Base-by-base conservation (phyloP, 2,888 invertebrate genomes). In the Agrotis clavis region DNA sequence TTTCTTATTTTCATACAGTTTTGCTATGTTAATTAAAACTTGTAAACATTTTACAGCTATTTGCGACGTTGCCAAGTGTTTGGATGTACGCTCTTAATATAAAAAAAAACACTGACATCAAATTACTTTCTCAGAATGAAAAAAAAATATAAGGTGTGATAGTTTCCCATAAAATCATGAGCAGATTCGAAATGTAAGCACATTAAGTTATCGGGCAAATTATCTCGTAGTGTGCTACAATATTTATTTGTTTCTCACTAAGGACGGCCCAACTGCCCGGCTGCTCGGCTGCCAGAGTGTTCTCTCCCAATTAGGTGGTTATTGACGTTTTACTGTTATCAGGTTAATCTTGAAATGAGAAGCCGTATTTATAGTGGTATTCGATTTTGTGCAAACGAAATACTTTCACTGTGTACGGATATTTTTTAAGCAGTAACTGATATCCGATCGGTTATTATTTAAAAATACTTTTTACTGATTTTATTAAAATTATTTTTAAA, bases 301-400 rank as follows among this genome's bases (percentile, higher is more conserved):
- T 94, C 94, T 93, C 93, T 94, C 92, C 96, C 96, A 96, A 96
- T 96, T 96, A 96, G 96, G 95, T 96, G 95, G 94, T 95, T 96
- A 96, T 96, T 94, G 96, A 96, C 96, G 94, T 94, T 96, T 96
- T 95, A 96, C 94, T 94, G 93, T 94, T 96, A 96, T 96, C 96
- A 86, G 87, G 87, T 88, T 90, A 92, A 96, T 96, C 96, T 96
- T 90, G 89, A 87, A 90, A 88, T 88, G 88, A 88, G 88, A 89
- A 86, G 86, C 92, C 91, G 90, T 91, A 94, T 95, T 92, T 90
- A 91, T 95, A 95, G 95, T 91, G 71, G 74, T 60, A 82, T 85
- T 77, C 59, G 61, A 51, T 71, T 86, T 77, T 82, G 69, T 84
- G 69, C 86, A 63, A 68, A 72, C 54, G 47, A 21, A 69, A 84